Percentiles rank a stretch among this genome's conserved stretches.
phyloP scores from a whole-genome alignment of 2,888 invertebrate species.

The Eilema sororculum region DNA sequence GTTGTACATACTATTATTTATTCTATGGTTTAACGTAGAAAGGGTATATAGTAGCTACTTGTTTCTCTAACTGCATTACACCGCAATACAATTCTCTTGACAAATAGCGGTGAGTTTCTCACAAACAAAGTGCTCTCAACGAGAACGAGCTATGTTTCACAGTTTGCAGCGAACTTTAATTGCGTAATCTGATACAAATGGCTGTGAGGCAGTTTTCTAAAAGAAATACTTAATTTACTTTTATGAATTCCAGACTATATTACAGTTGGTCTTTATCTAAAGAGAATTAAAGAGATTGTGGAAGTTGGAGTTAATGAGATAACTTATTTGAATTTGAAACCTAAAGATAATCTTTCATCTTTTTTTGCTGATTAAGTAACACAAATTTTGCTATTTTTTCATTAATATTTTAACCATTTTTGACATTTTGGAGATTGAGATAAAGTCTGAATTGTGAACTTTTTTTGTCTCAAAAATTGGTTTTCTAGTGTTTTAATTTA shows the following conservation, averaged over 20 bases:
- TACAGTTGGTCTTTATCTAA: constrained; percentile 34
- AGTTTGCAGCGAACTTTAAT: constrained; percentile 66
- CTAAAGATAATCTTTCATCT: not conserved
- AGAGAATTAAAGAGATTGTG: constrained; percentile 24
- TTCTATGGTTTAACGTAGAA: not conserved
- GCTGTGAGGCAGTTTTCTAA: constrained; percentile 50
- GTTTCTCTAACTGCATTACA: constrained; percentile 35
- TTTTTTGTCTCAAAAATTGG: too few species aligned
- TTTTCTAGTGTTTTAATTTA: not conserved
- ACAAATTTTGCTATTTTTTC: too few species aligned
- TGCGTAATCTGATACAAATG: constrained; percentile 65
- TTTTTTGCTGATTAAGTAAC: too few species aligned
- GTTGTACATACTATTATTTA: too few species aligned
- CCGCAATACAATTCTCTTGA: constrained; percentile 64
- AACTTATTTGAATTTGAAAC: not conserved
- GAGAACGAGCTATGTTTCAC: constrained; percentile 59
- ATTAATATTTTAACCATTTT: too few species aligned
- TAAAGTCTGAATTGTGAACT: too few species aligned
- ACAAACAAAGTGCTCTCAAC: constrained; percentile 65
- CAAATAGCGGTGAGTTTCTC: constrained; percentile 59
- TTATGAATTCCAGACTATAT: constrained; percentile 37
- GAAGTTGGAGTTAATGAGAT: not conserved
- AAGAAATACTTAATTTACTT: constrained; percentile 53
- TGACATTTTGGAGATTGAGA: too few species aligned
- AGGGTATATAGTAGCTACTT: constrained; percentile 32